These are phyloP conservation scores for Netelia inedita DNA, from an alignment of 2,888 invertebrate genomes.

Conservation along the genomic window DNA sequence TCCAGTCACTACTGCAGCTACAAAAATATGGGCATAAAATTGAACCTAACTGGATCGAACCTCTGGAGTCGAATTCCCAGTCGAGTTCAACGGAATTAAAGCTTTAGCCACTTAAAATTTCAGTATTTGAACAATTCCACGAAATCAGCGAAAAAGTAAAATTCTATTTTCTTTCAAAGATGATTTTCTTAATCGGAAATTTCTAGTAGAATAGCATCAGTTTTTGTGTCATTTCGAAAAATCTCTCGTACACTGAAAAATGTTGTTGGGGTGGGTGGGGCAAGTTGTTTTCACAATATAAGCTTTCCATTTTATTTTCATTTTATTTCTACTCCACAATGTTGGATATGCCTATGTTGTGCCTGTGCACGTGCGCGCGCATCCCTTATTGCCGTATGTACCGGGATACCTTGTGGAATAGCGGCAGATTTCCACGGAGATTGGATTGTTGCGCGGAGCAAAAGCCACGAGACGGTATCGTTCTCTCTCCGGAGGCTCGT, in stretches of 20 bases:
- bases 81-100: no score
- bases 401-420: constrained; percentile 48
- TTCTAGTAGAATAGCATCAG: no score
- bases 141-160: no score
- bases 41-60: no score
- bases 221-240: neutral
- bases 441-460: constrained; percentile 72
- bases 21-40: no score
- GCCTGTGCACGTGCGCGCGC: neutral
- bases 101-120: no score
- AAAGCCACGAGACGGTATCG: constrained; percentile 44
- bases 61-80: no score
- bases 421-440: constrained; percentile 73
- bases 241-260: neutral
- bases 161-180: no score
- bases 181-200: no score
- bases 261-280: no score
- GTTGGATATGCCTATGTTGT: neutral
- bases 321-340: constrained; percentile 16
- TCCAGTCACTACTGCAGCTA: no score
- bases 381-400: constrained; percentile 5
- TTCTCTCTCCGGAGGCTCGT: constrained; percentile 20
- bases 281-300: neutral
- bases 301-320: constrained; percentile 52
- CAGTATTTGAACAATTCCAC: no score